These are phyloP conservation scores for Lipotes vexillifer DNA, from an alignment of 2,113 vertebrate genomes.

Conservation along the genomic window DNA sequence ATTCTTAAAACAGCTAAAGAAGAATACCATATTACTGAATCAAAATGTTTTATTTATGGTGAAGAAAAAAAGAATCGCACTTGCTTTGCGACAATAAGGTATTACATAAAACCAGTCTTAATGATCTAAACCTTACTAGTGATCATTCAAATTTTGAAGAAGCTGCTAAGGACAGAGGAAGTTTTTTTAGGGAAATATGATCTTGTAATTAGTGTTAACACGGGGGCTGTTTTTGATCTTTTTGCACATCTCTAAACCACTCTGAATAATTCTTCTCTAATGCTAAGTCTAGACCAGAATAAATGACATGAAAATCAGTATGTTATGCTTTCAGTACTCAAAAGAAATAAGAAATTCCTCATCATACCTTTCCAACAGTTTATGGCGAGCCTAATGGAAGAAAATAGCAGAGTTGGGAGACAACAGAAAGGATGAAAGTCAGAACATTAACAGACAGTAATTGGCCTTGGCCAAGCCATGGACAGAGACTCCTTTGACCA, in stretches of 20 bases:
- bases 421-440: not conserved
- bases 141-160: not conserved
- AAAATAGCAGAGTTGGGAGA: not conserved
- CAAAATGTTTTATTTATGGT: slow-evolving; percentile 6
- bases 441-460: not conserved
- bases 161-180: not conserved
- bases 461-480: not conserved
- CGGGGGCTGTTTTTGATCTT: not conserved
- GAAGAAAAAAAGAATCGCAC: not conserved
- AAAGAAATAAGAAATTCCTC: not conserved
- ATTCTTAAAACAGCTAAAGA: not conserved
- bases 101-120: not conserved
- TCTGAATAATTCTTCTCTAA: not conserved
- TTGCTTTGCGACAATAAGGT: not conserved
- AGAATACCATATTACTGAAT: not conserved
- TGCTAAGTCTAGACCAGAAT: not conserved
- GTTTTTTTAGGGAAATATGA: not conserved
- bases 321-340: not conserved
- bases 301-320: not conserved
- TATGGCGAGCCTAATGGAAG: not conserved
- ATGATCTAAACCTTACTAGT: not conserved
- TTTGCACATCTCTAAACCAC: not conserved
- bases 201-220: not conserved
- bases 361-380: not conserved
- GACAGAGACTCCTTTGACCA: not conserved